Base-by-base conservation (phyloP, 2,113 vertebrate genomes). In the Vireo altiloquus region DNA sequence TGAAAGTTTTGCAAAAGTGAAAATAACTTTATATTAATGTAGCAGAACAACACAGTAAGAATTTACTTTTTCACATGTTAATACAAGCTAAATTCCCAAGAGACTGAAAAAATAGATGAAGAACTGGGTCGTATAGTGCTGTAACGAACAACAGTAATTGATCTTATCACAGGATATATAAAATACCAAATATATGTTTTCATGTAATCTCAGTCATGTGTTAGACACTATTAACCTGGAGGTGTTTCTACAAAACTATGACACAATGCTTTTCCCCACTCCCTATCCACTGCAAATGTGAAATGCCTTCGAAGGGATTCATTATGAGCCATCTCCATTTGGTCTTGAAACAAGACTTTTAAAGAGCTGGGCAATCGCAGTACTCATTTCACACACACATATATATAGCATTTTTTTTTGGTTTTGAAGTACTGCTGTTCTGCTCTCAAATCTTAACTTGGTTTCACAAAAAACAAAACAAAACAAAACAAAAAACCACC, bases 61-160 rank as follows among this genome's bases (percentile, higher is more conserved):
- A 44, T 65, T 37, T 25, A 12, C 4, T 44, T 78, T 66, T 66
- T 17, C 7, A 13, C 2, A 15, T 14, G 3, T 24, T 49, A 60
- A 61, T 46, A 49, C 10, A 72, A 53, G 9, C 2, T 56, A 30
- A 78, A 42, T 6, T 92, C 23, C 20, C 3, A 61, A 59, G 9
- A 2, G 10, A 37, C 5, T 46, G 12, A 24, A 82, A 80, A 76
- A 81, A 59, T 12, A 50, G 8, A 8, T 20, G 7, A 5, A 42
- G 28, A 83, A 44, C 4, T 22, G 3, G 2, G 13, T 24, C 0
- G 1, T 49, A 17, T 10, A 25, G 10, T 24, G 6, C 21, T 50
- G 10, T 39, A 50, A 18, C 8, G 53, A 86, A 11, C 0, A 3
- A 16, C 6, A n/a, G 10, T 20, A 53, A 72, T 35, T 81, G 30